phyloP scores from a whole-genome alignment of 1,140 invertebrate genomes.

The Tenebrio molitor region DNA sequence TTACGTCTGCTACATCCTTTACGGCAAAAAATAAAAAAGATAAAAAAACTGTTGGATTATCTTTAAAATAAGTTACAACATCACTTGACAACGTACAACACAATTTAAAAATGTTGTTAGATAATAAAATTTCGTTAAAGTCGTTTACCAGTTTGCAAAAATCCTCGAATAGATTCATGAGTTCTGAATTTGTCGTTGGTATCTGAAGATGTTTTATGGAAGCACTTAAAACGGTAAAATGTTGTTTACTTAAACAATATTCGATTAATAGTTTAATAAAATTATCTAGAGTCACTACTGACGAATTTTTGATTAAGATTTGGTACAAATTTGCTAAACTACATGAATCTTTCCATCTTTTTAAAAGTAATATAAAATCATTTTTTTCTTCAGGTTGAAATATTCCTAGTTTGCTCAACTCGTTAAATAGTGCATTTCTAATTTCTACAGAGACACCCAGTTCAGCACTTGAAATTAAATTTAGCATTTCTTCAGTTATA shows the following conservation, averaged over 20 bases:
- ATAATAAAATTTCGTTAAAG: constrained; percentile 55
- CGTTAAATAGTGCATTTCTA: constrained; percentile 62
- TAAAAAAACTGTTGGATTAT: constrained; percentile 66
- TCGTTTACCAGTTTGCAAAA: constrained; percentile 60
- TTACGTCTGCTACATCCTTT: too few species aligned
- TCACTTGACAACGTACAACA: constrained; percentile 63
- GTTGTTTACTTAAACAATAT: constrained; percentile 70
- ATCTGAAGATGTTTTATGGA: too few species aligned
- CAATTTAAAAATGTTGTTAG: constrained; percentile 60
- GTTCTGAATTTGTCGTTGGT: constrained; percentile 65
- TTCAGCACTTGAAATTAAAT: constrained; percentile 52
- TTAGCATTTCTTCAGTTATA: constrained; percentile 73
- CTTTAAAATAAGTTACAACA: constrained; percentile 63
- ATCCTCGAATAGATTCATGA: constrained; percentile 61
- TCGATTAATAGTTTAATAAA: constrained; percentile 71
- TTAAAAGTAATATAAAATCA: constrained; percentile 69
- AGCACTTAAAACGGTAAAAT: constrained; percentile 68
- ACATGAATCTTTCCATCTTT: constrained; percentile 69
- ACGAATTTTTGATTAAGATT: constrained; percentile 69
- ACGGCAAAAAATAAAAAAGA: constrained; percentile 63
- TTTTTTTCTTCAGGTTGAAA: constrained; percentile 69
- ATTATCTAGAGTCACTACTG: constrained; percentile 69
- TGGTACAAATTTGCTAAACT: constrained; percentile 69
- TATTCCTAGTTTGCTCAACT: constrained; percentile 70
- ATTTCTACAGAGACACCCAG: constrained; percentile 37